Percentiles rank a stretch among this genome's conserved stretches.
Conservation (phyloP, 2,113 vertebrate genomes). For the Bambusicola thoracicus region DNA sequence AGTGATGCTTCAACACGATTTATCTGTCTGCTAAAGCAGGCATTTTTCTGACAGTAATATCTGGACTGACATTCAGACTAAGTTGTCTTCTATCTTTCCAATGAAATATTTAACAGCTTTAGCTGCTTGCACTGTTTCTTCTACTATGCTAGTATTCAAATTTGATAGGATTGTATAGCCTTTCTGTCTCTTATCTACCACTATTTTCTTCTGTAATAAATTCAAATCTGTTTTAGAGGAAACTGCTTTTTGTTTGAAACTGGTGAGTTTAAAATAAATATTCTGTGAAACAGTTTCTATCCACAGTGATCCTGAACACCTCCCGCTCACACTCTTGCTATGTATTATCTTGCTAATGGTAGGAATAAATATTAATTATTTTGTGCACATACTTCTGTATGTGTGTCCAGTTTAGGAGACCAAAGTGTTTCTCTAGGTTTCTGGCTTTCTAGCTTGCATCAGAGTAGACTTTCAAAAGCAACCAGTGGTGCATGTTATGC, state of each 20-base stretch:
- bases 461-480: neutral
- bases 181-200: neutral
- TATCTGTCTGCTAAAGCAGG: neutral
- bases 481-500: neutral
- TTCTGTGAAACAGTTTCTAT: neutral
- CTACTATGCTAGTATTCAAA: neutral
- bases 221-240: neutral
- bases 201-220: neutral
- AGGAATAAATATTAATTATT: rapidly evolving
- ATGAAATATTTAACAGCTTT: neutral
- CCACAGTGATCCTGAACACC: neutral
- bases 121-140: neutral
- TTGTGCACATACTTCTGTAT: neutral
- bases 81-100: neutral
- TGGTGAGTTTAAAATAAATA: neutral
- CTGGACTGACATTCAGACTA: neutral
- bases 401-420: neutral
- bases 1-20: neutral
- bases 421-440: neutral
- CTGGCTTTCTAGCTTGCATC: neutral
- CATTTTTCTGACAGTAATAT: neutral
- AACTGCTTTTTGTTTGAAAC: neutral
- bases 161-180: neutral
- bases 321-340: neutral
- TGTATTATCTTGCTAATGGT: neutral